phyloP scores from a whole-genome alignment of 2,797 vertebrate genomes.

The Diplodus puntazzo region DNA sequence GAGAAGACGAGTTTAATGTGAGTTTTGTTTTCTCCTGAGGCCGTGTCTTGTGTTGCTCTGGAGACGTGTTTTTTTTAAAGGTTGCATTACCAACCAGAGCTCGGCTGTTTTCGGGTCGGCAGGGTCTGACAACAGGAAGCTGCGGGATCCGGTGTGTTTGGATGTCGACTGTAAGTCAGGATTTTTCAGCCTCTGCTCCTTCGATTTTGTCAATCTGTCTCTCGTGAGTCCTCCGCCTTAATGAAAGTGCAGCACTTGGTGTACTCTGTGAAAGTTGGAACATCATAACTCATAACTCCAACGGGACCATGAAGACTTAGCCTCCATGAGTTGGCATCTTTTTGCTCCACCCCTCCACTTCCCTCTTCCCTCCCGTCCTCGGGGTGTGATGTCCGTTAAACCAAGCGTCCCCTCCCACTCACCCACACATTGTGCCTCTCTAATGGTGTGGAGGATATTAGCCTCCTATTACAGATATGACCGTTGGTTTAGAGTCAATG shows the following conservation, averaged over 20 bases:
- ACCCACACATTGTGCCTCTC: slow-evolving; percentile 49
- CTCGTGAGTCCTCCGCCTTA: neutral
- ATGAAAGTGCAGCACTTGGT: neutral
- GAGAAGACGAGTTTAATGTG: too few relatives aligned
- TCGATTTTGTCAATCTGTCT: slow-evolving; percentile 6
- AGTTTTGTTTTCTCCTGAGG: too few relatives aligned
- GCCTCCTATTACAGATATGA: slow-evolving; percentile 67
- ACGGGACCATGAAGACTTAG: neutral
- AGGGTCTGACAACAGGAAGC: neutral
- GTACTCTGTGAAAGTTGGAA: slow-evolving; percentile 3
- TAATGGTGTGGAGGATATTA: slow-evolving; percentile 78
- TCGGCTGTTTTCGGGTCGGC: neutral
- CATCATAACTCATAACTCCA: neutral
- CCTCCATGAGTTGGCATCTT: slow-evolving; percentile 7
- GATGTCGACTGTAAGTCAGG: neutral
- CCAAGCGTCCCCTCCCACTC: slow-evolving; percentile 52
- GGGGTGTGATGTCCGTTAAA: slow-evolving; percentile 47
- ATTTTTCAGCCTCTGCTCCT: neutral
- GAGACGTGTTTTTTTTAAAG: neutral
- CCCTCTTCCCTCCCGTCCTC: slow-evolving; percentile 1
- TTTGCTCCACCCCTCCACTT: slow-evolving; percentile 32
- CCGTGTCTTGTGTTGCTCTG: too few relatives aligned
- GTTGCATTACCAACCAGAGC: neutral
- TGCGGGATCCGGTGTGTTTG: neutral
- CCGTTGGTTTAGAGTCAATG: slow-evolving; percentile 76